These are phyloP conservation scores for Grantiella picta DNA, from an alignment of 2,113 vertebrate species.

Conservation along the genomic window DNA sequence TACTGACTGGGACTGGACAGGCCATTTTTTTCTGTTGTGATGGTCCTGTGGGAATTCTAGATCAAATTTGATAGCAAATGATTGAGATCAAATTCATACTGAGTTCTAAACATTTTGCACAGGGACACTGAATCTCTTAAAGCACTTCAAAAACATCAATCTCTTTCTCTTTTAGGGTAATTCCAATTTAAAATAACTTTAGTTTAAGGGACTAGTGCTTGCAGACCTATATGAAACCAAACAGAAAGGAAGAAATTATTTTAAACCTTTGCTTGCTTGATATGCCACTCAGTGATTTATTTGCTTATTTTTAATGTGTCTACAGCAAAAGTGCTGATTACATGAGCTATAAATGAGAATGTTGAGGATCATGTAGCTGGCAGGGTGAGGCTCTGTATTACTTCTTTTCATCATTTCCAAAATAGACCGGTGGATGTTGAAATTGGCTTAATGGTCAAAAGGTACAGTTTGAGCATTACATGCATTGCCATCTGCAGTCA, in stretches of 20 bases:
- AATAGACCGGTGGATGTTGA: not conserved
- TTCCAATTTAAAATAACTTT: not conserved
- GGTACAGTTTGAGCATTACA: not conserved
- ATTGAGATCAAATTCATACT: not conserved
- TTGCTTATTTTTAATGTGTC: not conserved
- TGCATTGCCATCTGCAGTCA: not conserved
- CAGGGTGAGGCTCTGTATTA: not conserved
- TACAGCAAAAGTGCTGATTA: not conserved
- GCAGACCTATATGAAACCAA: not conserved
- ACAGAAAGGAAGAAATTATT: not conserved
- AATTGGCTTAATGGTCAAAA: not conserved
- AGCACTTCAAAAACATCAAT: not conserved
- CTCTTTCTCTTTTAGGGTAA: not conserved
- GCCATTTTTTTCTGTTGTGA: not conserved
- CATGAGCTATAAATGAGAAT: not conserved
- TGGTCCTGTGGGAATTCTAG: not conserved
- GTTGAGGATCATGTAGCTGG: not conserved
- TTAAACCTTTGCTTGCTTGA: not conserved
- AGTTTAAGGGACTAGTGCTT: not conserved
- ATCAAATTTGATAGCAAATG: not conserved
- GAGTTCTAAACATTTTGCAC: not conserved
- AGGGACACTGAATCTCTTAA: not conserved
- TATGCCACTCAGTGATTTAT: not conserved
- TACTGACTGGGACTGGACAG: slow-evolving; percentile 24
- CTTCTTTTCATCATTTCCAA: not conserved